Conservation (phyloP, 1,140 invertebrate genomes). For the Dreissena polymorpha region DNA sequence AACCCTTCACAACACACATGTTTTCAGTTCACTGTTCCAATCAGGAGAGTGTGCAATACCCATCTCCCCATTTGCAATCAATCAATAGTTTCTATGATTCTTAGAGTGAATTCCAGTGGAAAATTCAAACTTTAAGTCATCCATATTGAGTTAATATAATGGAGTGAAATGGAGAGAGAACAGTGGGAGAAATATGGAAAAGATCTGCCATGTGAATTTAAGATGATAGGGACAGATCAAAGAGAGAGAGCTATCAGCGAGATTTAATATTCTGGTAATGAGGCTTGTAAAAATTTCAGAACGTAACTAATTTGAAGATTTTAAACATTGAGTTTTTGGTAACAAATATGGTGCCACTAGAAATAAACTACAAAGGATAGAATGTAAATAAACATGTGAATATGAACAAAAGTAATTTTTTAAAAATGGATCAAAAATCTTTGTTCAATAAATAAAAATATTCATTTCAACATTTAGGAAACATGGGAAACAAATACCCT, state of each 20-base stretch:
- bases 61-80: background rate
- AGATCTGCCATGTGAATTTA: constrained; percentile 55
- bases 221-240: constrained; percentile 52
- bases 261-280: constrained; percentile 34
- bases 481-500: no score
- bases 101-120: constrained; percentile 8
- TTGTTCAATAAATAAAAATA: no score
- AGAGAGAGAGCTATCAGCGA: constrained; percentile 19
- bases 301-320: background rate
- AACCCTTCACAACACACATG: background rate
- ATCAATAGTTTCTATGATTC: background rate
- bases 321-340: background rate
- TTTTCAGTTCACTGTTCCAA: background rate
- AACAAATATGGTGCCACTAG: background rate
- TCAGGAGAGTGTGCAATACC: background rate
- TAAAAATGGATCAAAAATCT: no score
- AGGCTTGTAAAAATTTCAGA: background rate
- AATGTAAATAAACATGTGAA: background rate
- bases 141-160: constrained; percentile 51
- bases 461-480: no score
- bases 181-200: constrained; percentile 30
- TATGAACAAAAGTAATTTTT: background rate
- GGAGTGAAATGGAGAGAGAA: constrained; percentile 19
- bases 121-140: constrained; percentile 50
- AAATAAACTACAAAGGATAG: background rate